Evolutionary conservation across 2,888 invertebrate species (phyloP).

Genomic region (Orgyia antiqua): DNA sequence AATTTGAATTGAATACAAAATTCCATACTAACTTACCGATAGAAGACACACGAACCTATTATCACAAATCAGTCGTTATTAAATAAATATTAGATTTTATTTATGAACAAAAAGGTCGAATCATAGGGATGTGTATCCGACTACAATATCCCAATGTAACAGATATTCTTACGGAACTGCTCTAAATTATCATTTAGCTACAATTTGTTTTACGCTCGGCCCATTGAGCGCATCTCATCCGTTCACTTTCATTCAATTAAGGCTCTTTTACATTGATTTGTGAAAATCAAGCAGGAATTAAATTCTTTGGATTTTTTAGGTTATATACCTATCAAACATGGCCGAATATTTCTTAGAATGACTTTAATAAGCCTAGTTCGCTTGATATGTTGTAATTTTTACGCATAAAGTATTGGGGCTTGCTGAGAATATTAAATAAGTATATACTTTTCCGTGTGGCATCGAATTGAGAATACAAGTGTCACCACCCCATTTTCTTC

Average conservation of each 20-base stretch:
- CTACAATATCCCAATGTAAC: constrained; percentile 54
- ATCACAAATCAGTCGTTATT: constrained; percentile 67
- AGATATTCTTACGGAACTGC: constrained; percentile 56
- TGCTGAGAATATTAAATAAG: too few species aligned
- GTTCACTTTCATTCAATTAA: constrained; percentile 36
- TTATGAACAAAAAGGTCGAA: constrained; percentile 64
- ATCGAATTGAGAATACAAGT: too few species aligned
- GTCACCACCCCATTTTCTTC: too few species aligned
- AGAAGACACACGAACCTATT: constrained; percentile 48
- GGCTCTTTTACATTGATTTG: constrained; percentile 14
- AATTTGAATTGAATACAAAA: too few species aligned
- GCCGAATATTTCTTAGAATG: too few species aligned
- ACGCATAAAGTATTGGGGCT: too few species aligned
- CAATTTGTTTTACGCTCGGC: constrained; percentile 55
- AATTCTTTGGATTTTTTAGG: background rate
- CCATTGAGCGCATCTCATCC: constrained; percentile 40
- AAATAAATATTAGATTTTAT: constrained; percentile 67
- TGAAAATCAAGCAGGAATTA: background rate
- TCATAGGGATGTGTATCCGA: constrained; percentile 55
- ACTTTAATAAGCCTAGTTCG: too few species aligned
- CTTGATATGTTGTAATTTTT: too few species aligned
- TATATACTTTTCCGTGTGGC: too few species aligned
- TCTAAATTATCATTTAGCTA: constrained; percentile 56
- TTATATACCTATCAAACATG: background rate
- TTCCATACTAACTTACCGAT: too few species aligned